Evolutionary conservation across 2,113 vertebrate genomes (phyloP).

Genomic region (Phrynocephalus versicolor): DNA sequence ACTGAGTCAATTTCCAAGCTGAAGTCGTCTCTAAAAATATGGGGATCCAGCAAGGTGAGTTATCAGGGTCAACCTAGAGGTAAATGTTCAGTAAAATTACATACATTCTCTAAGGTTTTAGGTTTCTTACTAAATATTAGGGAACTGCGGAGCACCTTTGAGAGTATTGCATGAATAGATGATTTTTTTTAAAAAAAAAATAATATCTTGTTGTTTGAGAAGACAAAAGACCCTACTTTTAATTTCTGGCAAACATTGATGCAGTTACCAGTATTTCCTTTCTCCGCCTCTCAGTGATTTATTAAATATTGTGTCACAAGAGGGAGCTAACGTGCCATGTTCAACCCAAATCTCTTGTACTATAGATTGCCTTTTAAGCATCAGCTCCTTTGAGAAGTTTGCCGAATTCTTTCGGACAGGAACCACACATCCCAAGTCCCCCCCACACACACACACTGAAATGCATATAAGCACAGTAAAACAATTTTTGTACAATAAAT

Average conservation of each 20-base stretch:
- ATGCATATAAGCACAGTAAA: not conserved
- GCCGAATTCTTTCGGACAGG: not conserved
- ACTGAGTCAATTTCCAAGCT: too few relatives aligned
- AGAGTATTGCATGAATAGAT: not conserved
- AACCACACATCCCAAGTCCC: not conserved
- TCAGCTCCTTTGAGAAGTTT: not conserved
- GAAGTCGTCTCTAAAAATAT: not conserved
- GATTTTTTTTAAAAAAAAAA: not conserved
- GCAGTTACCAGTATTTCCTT: too few relatives aligned
- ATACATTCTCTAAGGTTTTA: not conserved
- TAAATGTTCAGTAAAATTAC: not conserved
- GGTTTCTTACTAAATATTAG: not conserved
- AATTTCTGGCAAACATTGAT: not conserved
- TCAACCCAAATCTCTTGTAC: not conserved
- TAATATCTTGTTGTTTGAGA: not conserved
- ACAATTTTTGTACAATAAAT: not conserved
- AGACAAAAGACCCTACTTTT: not conserved
- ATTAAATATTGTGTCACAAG: conserved; percentile 50
- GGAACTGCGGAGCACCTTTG: not conserved
- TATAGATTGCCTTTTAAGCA: rapidly evolving
- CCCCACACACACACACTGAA: not conserved
- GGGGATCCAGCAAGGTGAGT: not conserved
- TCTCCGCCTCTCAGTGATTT: not conserved
- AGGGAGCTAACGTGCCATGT: conserved; percentile 60
- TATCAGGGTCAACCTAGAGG: not conserved